These are phyloP conservation scores for Istiophorus platypterus DNA, from an alignment of 2,113 vertebrate genomes.

Conservation along the genomic window DNA sequence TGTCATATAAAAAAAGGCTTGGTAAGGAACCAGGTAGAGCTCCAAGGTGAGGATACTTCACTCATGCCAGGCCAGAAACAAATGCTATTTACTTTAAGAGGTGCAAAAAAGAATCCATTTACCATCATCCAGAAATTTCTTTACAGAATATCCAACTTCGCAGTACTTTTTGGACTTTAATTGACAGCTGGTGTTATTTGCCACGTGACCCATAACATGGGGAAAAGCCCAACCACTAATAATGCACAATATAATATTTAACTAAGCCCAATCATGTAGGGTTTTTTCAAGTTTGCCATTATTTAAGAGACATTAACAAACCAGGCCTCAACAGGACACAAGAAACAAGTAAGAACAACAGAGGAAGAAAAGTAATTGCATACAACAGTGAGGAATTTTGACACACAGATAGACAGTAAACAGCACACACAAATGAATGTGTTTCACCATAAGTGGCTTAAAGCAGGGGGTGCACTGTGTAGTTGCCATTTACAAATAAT, in stretches of 20 bases:
- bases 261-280: constrained; percentile 8
- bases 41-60: constrained; percentile 22
- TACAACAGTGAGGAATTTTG: constrained; percentile 40
- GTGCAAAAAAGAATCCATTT: constrained; percentile 42
- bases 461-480: constrained; percentile 58
- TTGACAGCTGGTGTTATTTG: constrained; percentile 37
- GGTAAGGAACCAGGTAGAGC: neutral
- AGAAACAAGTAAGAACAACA: constrained; percentile 40
- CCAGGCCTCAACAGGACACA: constrained; percentile 15
- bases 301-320: constrained; percentile 53
- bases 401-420: constrained; percentile 43
- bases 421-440: constrained; percentile 50
- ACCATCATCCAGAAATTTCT: constrained; percentile 33
- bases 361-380: constrained; percentile 17
- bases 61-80: constrained; percentile 38
- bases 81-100: constrained; percentile 51
- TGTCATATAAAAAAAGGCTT: constrained; percentile 28
- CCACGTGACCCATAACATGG: constrained; percentile 1
- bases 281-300: constrained; percentile 31
- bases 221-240: constrained; percentile 25
- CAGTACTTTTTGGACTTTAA: constrained; percentile 37
- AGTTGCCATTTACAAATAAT: constrained; percentile 80
- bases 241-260: constrained; percentile 12
- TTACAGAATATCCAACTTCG: constrained; percentile 49
- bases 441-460: constrained; percentile 64